These are phyloP conservation scores for Thera britannica DNA, from an alignment of 2,888 invertebrate species.

Conservation along the genomic window DNA sequence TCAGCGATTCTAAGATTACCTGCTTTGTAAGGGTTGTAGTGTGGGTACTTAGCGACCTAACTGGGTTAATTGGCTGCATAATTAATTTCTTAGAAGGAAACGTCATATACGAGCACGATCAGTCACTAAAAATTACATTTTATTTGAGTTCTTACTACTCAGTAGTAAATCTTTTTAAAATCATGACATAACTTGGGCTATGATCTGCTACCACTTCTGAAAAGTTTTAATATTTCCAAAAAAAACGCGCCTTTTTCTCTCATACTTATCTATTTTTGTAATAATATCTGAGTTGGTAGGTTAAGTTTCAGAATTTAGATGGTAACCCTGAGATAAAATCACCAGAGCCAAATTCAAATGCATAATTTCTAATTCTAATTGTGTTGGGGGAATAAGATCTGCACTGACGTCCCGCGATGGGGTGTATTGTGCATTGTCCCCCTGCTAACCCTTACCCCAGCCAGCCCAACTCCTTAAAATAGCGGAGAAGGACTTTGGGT, in stretches of 20 bases:
- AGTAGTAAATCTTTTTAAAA: background rate
- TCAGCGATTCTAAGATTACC: constrained; percentile 51
- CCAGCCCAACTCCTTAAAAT: no score
- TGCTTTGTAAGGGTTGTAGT: constrained; percentile 37
- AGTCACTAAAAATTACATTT: background rate
- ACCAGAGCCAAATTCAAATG: background rate
- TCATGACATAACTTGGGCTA: no score
- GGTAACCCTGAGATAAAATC: background rate
- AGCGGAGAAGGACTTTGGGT: no score
- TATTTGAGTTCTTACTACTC: background rate
- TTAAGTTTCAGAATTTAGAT: background rate
- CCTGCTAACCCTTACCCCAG: no score
- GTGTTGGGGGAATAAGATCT: no score
- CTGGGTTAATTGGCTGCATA: constrained; percentile 62
- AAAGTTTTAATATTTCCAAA: no score
- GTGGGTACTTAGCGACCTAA: constrained; percentile 44
- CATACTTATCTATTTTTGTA: background rate
- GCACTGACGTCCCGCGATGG: no score
- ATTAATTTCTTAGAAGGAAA: constrained; percentile 44
- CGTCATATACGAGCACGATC: constrained; percentile 1
- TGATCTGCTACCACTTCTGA: no score
- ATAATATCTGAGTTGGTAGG: no score
- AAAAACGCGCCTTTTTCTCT: no score
- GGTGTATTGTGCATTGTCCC: no score
- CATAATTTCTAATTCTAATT: no score